These are phyloP conservation scores for Carapus acus DNA, from an alignment of 2,797 vertebrate species.

Conservation along the genomic window DNA sequence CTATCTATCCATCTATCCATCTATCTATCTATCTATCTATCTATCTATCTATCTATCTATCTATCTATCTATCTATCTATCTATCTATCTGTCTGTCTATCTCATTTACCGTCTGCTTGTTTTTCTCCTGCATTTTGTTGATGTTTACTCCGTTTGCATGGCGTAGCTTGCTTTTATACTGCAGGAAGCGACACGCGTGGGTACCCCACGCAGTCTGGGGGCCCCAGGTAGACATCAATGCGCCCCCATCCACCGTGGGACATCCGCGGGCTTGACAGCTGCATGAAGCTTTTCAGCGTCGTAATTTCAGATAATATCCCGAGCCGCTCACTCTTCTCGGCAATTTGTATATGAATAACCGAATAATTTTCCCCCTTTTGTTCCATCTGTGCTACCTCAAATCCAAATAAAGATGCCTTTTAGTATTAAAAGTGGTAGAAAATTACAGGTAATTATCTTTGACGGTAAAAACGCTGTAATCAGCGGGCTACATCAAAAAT, in stretches of 20 bases:
- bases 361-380: slow-evolving; percentile 99
- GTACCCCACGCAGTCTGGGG: slow-evolving; percentile 34
- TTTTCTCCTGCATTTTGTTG: slow-evolving; percentile 26
- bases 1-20: too few species aligned
- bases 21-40: too few species aligned
- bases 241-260: slow-evolving; percentile 58
- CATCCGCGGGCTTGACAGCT: slow-evolving; percentile 86
- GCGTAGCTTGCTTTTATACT: too few species aligned
- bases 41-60: slow-evolving; percentile 9
- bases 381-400: slow-evolving; percentile 99
- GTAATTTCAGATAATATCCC: slow-evolving; percentile 99
- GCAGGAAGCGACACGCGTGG: slow-evolving; percentile 4
- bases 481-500: slow-evolving; percentile 99
- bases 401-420: slow-evolving; percentile 99
- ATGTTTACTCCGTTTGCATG: slow-evolving; percentile 41
- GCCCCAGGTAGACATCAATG: slow-evolving; percentile 48
- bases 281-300: slow-evolving; percentile 88
- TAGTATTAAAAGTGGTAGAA: slow-evolving; percentile 99
- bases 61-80: slow-evolving; percentile 14
- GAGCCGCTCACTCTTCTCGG: slow-evolving; percentile 89
- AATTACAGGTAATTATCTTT: slow-evolving; percentile 99
- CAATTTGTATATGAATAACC: slow-evolving; percentile 99
- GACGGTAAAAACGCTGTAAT: slow-evolving; percentile 99
- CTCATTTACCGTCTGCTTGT: slow-evolving; percentile 24
- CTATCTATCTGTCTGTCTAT: slow-evolving; percentile 32